Conservation (phyloP, 2,888 invertebrate species). For the Sericinus montela region DNA sequence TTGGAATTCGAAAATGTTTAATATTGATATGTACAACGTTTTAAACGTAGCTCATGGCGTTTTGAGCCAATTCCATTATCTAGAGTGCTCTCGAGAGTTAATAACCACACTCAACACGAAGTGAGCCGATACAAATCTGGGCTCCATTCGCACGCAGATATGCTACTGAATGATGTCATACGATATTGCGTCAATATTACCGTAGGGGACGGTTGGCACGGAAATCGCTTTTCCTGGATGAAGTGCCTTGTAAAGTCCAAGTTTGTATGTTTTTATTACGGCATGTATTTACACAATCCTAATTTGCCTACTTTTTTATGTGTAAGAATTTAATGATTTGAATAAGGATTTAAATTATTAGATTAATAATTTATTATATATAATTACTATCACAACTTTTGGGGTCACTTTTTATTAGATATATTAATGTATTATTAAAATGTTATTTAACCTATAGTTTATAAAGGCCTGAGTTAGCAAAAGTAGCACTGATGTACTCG, state of each 20-base stretch:
- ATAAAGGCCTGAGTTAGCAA: no score
- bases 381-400: no score
- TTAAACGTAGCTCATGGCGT: slow-evolving; percentile 29
- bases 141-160: slow-evolving; percentile 36
- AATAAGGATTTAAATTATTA: no score
- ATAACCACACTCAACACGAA: slow-evolving; percentile 61
- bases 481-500: no score
- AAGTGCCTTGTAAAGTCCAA: slow-evolving; percentile 4
- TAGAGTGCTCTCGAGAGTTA: slow-evolving; percentile 71
- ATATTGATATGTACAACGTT: not conserved
- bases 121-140: slow-evolving; percentile 54
- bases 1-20: no score
- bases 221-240: slow-evolving; percentile 3
- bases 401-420: no score
- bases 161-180: slow-evolving; percentile 44
- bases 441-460: no score
- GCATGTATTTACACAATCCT: not conserved
- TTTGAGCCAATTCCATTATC: slow-evolving; percentile 68
- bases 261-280: slow-evolving; percentile 11
- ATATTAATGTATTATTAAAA: no score
- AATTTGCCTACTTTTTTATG: no score
- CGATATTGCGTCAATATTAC: slow-evolving; percentile 44
- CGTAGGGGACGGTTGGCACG: slow-evolving; percentile 5
- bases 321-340: no score
- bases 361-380: no score